Conservation (phyloP, 1,140 invertebrate species). For the Drosophila neocordata region DNA sequence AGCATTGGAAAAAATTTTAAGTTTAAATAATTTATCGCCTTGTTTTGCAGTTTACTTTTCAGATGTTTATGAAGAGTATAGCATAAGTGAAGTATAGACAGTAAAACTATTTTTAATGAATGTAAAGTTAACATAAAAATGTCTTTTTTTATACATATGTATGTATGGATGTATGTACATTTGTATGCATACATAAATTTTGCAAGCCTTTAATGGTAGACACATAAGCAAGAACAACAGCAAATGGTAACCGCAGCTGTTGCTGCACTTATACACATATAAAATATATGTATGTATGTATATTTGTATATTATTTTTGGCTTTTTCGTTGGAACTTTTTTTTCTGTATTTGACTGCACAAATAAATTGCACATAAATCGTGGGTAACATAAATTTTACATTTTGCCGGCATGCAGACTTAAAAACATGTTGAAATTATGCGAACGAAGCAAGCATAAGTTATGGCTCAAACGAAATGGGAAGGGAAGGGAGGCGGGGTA, state of each 20-base stretch:
- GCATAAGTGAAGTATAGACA: no score
- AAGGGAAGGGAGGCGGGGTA: no score
- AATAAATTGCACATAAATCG: conserved; percentile 81
- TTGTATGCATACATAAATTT: conserved; percentile 60
- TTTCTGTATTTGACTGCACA: conserved; percentile 65
- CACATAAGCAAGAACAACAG: conserved; percentile 48
- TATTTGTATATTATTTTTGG: conserved; percentile 48
- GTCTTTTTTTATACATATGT: conserved; percentile 51
- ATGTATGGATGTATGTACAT: no score
- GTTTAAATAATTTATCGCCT: no score
- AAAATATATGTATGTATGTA: neutral
- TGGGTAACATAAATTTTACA: conserved; percentile 78
- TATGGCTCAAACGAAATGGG: conserved; percentile 36
- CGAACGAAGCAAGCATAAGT: conserved; percentile 69
- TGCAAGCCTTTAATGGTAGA: conserved; percentile 73
- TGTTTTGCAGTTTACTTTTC: no score
- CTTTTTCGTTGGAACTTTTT: conserved; percentile 28
- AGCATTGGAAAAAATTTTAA: no score
- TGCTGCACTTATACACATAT: conserved; percentile 30
- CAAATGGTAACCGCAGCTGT: conserved; percentile 69
- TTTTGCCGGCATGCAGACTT: conserved; percentile 66
- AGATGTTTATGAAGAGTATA: no score
- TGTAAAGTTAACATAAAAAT: conserved; percentile 28
- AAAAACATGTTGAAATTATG: conserved; percentile 74
- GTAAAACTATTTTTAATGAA: no score